Evolutionary conservation across 2,888 invertebrate species (phyloP), one percentile per base, ranked within the genome.

Genomic region (Dicyrtomina minuta): DNA sequence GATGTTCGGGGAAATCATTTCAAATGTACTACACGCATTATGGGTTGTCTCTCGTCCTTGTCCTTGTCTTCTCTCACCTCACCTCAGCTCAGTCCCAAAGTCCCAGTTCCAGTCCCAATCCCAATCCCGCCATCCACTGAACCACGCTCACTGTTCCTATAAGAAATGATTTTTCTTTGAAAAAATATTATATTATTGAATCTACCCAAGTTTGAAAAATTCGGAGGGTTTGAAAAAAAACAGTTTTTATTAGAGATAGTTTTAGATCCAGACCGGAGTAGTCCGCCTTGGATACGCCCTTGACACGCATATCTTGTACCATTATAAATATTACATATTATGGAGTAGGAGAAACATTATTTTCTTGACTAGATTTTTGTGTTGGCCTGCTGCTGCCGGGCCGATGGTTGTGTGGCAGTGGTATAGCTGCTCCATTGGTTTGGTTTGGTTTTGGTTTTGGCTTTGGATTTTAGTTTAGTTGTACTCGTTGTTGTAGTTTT

Each of bases 261-360:
- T 33, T 33, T 33, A 33, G 33, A 33, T 43, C 56, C 55, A 33
- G 33, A 53, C 26, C 41, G 55, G 53, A 64, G 26, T n/a, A 33
- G 26, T 26, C 55, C 65, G 26, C 64, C 56, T 39, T 43, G 61
- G 61, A 55, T 65, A 65, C 65, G 65, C 65, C 65, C 65, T 56
- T 65, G 65, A 65, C 65, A 65, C 55, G 33, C n/a, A 8, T 33
- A 33, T 33, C 33, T 33, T 33, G 65, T 51, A 53, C 64, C 13
- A 15, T 56, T 53, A 39, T 41, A 33, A 22, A 17, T 4, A 58
- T 39, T 41, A 20, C 41, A 33, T 33, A 33, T 8, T n/a, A n/a
- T n/a, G n/a, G n/a, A n/a, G n/a, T 33, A 33, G 22, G 24, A n/a
- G 39, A 65, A n/a, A 65, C 64, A 64, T 64, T 33, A 24, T 51